phyloP scores from a whole-genome alignment of 2,888 invertebrate genomes.

The Limnephilus lunatus region DNA sequence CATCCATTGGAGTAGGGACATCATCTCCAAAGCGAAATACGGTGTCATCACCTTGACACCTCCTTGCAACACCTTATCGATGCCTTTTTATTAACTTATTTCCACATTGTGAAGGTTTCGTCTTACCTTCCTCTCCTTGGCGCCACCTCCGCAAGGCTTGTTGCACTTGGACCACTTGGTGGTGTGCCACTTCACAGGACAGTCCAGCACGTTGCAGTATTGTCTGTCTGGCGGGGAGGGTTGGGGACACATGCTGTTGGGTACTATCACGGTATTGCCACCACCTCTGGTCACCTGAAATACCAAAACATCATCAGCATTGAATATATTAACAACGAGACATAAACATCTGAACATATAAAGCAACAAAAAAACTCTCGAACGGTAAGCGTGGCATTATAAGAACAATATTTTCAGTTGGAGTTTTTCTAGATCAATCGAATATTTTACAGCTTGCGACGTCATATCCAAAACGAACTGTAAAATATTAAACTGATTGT shows the following conservation, averaged over 20 bases:
- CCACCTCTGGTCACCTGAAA: slow-evolving; percentile 88
- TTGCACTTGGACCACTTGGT: slow-evolving; percentile 95
- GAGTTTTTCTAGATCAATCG: not conserved
- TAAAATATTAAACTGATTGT: too few species aligned
- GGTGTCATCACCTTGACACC: not conserved
- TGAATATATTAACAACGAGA: not conserved
- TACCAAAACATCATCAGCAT: not conserved
- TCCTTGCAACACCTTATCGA: not conserved
- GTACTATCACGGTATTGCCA: slow-evolving; percentile 93
- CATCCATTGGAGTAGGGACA: too few species aligned
- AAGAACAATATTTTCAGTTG: not conserved
- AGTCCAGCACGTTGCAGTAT: slow-evolving; percentile 94
- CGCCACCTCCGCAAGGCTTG: slow-evolving; percentile 94
- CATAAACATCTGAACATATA: not conserved
- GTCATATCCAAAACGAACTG: too few species aligned
- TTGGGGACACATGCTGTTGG: slow-evolving; percentile 94
- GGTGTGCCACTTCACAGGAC: slow-evolving; percentile 93
- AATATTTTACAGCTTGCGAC: too few species aligned
- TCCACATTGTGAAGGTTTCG: not conserved
- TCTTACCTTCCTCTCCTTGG: slow-evolving; percentile 86
- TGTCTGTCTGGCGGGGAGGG: slow-evolving; percentile 93
- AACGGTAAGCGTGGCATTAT: not conserved
- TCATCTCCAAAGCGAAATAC: not conserved
- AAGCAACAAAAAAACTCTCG: not conserved
- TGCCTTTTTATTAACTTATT: not conserved